Percentiles rank a stretch among this genome's conserved stretches.
Conservation (phyloP, 2,113 vertebrate species). For the Orycteropus afer region DNA sequence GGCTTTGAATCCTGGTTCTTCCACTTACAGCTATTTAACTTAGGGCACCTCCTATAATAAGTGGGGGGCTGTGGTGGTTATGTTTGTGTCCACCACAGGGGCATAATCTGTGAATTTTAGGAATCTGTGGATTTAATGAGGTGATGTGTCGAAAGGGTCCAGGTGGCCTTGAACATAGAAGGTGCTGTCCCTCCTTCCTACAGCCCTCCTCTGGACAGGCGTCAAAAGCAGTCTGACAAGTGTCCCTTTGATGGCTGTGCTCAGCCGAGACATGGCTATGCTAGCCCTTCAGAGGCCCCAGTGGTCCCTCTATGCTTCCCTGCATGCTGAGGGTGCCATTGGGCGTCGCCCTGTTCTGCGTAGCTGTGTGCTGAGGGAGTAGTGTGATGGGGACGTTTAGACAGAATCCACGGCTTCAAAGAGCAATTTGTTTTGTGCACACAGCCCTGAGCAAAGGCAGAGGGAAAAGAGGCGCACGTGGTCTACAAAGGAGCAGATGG, state of each 20-base stretch:
- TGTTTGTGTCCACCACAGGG: too few relatives aligned
- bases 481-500: neutral
- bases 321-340: neutral
- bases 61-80: too few relatives aligned
- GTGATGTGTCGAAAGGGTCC: neutral
- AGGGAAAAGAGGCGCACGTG: neutral
- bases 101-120: neutral
- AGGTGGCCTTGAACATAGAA: neutral
- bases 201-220: neutral
- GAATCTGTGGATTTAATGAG: neutral
- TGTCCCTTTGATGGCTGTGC: neutral
- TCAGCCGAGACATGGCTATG: neutral
- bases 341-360: neutral
- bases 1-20: neutral
- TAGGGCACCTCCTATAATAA: neutral
- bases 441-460: neutral
- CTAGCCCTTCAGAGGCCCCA: neutral
- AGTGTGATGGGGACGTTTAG: neutral
- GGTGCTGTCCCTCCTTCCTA: neutral
- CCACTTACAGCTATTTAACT: neutral
- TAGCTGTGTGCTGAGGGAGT: neutral
- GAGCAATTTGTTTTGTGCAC: slow-evolving; percentile 22
- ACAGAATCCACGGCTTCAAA: neutral
- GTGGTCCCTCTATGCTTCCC: neutral
- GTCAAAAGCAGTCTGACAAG: neutral